Evolutionary conservation across 2,113 vertebrate species (phyloP).

Genomic region (Bos javanicus): DNA sequence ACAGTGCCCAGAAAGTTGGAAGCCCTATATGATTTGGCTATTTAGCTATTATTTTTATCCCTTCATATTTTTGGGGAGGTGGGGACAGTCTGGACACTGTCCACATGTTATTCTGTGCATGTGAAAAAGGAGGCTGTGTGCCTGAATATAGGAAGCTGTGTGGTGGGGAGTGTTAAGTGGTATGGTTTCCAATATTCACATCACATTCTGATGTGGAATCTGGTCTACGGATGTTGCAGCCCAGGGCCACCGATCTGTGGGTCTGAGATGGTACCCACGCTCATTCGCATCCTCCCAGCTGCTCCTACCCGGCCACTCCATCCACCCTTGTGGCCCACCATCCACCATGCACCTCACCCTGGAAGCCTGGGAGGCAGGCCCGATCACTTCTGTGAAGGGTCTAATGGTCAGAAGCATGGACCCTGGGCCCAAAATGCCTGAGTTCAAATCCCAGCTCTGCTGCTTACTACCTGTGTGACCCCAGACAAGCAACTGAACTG

Average conservation of each 20-base stretch:
- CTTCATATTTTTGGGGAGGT: fast-evolving
- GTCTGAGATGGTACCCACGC: neutral
- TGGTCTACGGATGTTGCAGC: neutral
- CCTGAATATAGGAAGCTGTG: neutral
- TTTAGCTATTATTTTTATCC: neutral
- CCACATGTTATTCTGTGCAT: neutral
- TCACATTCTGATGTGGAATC: neutral
- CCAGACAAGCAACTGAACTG: neutral
- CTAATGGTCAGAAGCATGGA: neutral
- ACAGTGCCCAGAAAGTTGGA: neutral
- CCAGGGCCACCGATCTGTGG: neutral
- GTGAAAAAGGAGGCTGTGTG: neutral
- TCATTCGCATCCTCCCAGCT: neutral
- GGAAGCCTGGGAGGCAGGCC: neutral
- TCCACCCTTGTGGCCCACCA: fast-evolving
- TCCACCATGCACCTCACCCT: neutral
- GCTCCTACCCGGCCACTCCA: neutral
- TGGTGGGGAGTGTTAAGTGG: neutral
- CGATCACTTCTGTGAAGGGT: neutral
- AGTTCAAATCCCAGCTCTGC: neutral
- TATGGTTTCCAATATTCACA: neutral
- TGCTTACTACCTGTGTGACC: neutral
- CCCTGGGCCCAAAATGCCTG: neutral
- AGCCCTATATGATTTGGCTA: neutral
- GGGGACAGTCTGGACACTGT: neutral